These are phyloP conservation scores for Morone chrysops DNA, from an alignment of 2,113 vertebrate genomes.

Conservation along the genomic window DNA sequence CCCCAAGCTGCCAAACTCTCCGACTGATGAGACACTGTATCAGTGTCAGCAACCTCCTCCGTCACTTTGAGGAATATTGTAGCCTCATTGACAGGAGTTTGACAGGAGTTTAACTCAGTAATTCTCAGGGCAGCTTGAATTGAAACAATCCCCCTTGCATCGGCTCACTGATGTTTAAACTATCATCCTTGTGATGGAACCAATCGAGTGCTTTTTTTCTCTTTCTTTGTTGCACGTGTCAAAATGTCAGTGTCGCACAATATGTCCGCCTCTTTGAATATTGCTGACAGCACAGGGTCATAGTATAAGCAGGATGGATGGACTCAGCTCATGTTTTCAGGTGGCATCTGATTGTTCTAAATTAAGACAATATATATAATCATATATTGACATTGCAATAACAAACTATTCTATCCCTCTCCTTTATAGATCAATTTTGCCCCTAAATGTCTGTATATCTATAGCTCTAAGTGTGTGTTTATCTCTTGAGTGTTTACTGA, in stretches of 20 bases:
- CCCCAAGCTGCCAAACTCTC: not conserved
- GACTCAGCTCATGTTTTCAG: not conserved
- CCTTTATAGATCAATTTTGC: conserved; percentile 9
- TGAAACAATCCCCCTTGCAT: not conserved
- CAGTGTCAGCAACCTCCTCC: not conserved
- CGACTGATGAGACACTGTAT: not conserved
- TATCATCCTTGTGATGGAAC: conserved; percentile 27
- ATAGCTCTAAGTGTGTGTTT: not conserved
- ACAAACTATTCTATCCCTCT: not conserved
- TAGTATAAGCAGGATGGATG: not conserved
- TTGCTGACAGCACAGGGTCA: not conserved
- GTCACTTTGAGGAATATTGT: conserved; percentile 13
- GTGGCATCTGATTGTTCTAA: not conserved
- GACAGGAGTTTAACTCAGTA: conserved; percentile 38
- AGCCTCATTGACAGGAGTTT: conserved; percentile 27
- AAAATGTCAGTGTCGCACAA: not conserved
- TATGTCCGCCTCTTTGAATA: not conserved
- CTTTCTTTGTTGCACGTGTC: conserved; percentile 13
- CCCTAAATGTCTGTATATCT: conserved; percentile 7
- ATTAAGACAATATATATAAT: not conserved
- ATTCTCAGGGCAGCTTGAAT: conserved; percentile 4
- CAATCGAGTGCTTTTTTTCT: not conserved
- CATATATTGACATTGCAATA: not conserved
- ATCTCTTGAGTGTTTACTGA: conserved; percentile 39
- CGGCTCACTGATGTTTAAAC: conserved; percentile 12